Conservation (phyloP, 2,113 vertebrate species). For the Oreocharis arfaki region DNA sequence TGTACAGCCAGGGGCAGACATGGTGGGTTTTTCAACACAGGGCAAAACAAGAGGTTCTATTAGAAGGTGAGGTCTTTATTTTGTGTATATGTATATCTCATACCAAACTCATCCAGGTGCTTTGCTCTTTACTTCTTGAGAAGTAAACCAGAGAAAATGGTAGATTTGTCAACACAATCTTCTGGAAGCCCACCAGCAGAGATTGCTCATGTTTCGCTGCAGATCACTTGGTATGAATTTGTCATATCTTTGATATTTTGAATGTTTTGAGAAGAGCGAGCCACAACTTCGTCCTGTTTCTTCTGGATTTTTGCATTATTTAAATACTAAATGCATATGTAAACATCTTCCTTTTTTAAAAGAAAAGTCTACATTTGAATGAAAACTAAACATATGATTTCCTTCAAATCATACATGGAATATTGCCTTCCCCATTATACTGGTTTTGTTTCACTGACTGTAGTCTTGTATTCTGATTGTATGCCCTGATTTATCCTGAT, state of each 20-base stretch:
- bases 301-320: background rate
- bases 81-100: background rate
- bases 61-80: background rate
- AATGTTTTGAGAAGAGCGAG: background rate
- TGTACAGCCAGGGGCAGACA: fast-evolving
- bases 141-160: background rate
- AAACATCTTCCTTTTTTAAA: background rate
- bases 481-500: background rate
- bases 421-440: background rate
- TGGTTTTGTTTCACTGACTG: background rate
- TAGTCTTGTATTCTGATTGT: background rate
- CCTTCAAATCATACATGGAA: background rate
- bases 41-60: background rate
- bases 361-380: background rate
- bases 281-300: background rate
- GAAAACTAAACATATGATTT: background rate
- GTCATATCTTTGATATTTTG: background rate
- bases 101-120: background rate
- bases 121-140: background rate
- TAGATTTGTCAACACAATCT: background rate
- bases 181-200: background rate
- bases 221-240: background rate
- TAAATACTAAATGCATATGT: background rate
- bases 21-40: background rate
- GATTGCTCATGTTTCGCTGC: background rate